Conservation (phyloP, 2,113 vertebrate species). For the Gyps fulvus region DNA sequence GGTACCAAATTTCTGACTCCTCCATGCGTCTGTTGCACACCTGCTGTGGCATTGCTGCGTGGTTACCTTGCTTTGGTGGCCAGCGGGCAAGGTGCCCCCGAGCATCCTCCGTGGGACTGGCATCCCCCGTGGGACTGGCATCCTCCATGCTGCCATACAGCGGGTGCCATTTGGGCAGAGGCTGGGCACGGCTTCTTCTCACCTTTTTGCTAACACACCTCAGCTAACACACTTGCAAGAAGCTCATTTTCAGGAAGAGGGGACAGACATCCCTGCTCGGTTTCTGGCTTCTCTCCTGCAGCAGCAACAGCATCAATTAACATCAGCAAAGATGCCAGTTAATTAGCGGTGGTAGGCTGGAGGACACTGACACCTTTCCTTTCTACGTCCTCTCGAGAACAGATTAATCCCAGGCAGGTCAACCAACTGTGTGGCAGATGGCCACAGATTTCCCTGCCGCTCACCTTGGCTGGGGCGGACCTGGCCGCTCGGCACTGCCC, state of each 20-base stretch:
- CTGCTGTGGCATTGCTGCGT: neutral
- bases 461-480: neutral
- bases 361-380: neutral
- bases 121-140: neutral
- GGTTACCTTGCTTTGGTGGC: neutral
- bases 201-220: neutral
- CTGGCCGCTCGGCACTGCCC: neutral
- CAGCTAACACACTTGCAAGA: neutral
- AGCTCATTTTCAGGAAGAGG: neutral
- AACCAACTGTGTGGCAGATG: neutral
- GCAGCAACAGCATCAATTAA: neutral
- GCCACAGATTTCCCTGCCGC: neutral
- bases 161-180: neutral
- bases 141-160: neutral
- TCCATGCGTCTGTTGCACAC: neutral
- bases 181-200: neutral
- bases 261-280: neutral
- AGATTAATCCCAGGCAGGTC: neutral
- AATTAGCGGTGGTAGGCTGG: neutral
- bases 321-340: neutral
- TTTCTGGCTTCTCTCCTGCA: neutral
- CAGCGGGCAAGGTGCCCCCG: neutral
- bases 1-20: neutral
- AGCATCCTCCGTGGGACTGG: neutral
- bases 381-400: neutral